phyloP scores from a whole-genome alignment of 2,113 vertebrate genomes.

The Gymnocephalus cernua region DNA sequence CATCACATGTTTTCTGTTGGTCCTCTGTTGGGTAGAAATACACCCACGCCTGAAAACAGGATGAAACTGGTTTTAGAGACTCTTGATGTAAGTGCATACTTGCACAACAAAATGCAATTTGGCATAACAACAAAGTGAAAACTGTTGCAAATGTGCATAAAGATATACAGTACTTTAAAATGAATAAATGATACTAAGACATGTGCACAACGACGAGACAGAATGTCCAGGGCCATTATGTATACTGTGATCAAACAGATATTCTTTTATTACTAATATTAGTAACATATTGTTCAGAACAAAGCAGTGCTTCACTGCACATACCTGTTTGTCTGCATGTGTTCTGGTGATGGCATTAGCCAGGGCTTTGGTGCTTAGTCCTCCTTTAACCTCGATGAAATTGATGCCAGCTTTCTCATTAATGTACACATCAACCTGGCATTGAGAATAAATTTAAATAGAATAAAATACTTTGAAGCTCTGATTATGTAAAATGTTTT shows the following conservation, averaged over 20 bases:
- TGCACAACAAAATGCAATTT: not conserved
- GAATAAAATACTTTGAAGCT: not conserved
- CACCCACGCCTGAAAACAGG: slow-evolving; percentile 84
- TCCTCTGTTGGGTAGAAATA: slow-evolving; percentile 89
- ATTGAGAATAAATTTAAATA: slow-evolving; percentile 23
- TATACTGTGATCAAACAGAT: not conserved
- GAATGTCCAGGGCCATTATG: not conserved
- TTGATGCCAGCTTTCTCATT: slow-evolving; percentile 89
- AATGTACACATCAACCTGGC: slow-evolving; percentile 89
- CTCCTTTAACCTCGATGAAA: slow-evolving; percentile 86
- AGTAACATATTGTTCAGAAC: not conserved
- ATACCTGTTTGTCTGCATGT: slow-evolving; percentile 86
- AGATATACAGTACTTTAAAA: not conserved
- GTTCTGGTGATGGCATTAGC: slow-evolving; percentile 85
- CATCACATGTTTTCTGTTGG: slow-evolving; percentile 88
- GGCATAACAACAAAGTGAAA: not conserved
- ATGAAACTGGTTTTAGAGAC: slow-evolving; percentile 1
- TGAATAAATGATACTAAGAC: not conserved
- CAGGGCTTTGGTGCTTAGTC: slow-evolving; percentile 85
- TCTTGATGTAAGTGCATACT: not conserved
- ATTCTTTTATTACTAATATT: no score
- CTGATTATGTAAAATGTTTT: not conserved
- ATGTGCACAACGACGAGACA: not conserved
- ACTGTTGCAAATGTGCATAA: not conserved
- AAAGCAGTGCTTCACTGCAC: not conserved